phyloP scores from a whole-genome alignment of 2,888 invertebrate species.

The Leptopilina drosophilae region DNA sequence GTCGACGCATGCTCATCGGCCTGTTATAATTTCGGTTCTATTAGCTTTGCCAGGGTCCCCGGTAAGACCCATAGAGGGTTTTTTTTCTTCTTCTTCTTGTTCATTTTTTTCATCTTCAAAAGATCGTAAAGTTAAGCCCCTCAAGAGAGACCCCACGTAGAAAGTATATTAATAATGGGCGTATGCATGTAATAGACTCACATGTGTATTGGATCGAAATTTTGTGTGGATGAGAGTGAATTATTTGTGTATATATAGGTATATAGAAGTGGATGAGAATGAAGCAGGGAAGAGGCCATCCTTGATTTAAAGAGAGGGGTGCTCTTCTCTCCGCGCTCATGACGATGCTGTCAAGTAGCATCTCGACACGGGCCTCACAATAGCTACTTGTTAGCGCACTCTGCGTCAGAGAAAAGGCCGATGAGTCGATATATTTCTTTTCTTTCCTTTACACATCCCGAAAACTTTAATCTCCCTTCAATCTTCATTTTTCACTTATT shows the following conservation, averaged over 20 bases:
- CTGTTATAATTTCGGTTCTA: constrained; percentile 76
- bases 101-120: constrained; percentile 64
- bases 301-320: constrained; percentile 47
- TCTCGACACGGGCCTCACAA: constrained; percentile 73
- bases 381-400: constrained; percentile 71
- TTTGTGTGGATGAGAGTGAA: constrained; percentile 26
- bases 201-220: constrained; percentile 19
- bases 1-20: constrained; percentile 76
- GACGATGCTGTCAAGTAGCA: constrained; percentile 70
- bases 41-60: constrained; percentile 65
- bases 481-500: constrained; percentile 21
- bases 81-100: too few species aligned
- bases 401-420: constrained; percentile 61
- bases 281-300: constrained; percentile 42
- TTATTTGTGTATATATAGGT: not conserved
- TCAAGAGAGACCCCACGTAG: constrained; percentile 66
- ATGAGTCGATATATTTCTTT: constrained; percentile 18
- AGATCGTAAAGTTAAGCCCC: constrained; percentile 75
- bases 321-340: constrained; percentile 39
- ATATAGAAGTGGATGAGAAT: constrained; percentile 9
- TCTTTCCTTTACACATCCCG: not conserved
- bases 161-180: constrained; percentile 46
- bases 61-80: constrained; percentile 64
- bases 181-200: constrained; percentile 8
- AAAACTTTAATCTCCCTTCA: not conserved